A percentile compares a stretch with the other conserved stretches of the same genome.
Conservation (phyloP, 2,888 invertebrate genomes). For the Chrysina gloriosa region DNA sequence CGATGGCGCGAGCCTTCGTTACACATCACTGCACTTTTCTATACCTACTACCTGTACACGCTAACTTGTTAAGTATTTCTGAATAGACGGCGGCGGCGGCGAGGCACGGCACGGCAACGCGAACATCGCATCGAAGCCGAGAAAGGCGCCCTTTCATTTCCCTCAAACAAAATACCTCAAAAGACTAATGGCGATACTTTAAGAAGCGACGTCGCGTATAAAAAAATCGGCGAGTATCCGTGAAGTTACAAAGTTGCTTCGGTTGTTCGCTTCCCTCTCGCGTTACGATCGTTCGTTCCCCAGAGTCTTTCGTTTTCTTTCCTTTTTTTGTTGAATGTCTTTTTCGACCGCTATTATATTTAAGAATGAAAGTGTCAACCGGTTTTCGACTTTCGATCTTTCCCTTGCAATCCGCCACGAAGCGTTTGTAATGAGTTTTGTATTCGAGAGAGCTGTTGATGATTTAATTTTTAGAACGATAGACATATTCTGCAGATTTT, state of each 20-base stretch:
- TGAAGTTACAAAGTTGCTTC: slow-evolving; percentile 58
- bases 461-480: no score
- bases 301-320: neutral
- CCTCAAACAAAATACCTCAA: slow-evolving; percentile 10
- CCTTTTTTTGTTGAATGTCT: neutral
- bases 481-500: no score
- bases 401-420: no score
- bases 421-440: no score
- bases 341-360: no score
- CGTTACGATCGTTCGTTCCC: no score
- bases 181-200: slow-evolving; percentile 57
- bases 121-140: slow-evolving; percentile 44
- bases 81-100: no score
- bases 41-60: slow-evolving; percentile 31
- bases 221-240: slow-evolving; percentile 56
- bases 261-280: neutral
- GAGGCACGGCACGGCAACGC: no score
- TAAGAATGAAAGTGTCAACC: slow-evolving; percentile 56
- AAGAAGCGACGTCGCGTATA: slow-evolving; percentile 52
- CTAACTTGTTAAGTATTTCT: no score
- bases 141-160: slow-evolving; percentile 34
- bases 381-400: no score
- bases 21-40: slow-evolving; percentile 46
- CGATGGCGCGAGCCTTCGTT: slow-evolving; percentile 49
- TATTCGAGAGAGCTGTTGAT: no score